phyloP scores from a whole-genome alignment of 2,888 invertebrate genomes.

The Macaria notata region DNA sequence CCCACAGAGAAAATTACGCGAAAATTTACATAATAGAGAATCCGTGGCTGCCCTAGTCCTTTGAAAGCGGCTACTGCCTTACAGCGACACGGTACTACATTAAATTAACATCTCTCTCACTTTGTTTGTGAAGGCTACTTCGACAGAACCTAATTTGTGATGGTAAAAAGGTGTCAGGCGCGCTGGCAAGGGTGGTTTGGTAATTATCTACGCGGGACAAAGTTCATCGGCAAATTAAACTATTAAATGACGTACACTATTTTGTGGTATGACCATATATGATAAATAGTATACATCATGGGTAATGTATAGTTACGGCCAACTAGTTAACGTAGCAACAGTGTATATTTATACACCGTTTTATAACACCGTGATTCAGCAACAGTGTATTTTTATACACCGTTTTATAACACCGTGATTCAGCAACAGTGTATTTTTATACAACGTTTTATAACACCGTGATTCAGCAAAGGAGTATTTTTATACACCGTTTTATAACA shows the following conservation, averaged over 20 bases:
- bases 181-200: conserved; percentile 18
- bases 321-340: background rate
- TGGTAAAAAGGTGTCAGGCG: conserved; percentile 47
- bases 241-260: background rate
- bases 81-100: conserved; percentile 74
- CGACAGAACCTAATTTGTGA: conserved; percentile 62
- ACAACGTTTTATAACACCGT: background rate
- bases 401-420: too few relatives aligned
- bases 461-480: background rate
- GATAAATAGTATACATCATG: background rate
- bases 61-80: conserved; percentile 69
- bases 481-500: background rate
- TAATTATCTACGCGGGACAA: conserved; percentile 5
- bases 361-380: background rate
- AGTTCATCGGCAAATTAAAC: conserved; percentile 1
- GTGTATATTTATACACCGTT: background rate
- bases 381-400: background rate
- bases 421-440: background rate
- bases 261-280: background rate
- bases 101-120: conserved; percentile 78
- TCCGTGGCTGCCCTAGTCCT: conserved; percentile 76
- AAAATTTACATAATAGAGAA: conserved; percentile 81
- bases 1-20: conserved; percentile 74
- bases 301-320: background rate
- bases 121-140: conserved; percentile 69